These are phyloP conservation scores for Dendronephthya gigantea DNA, from an alignment of 64 coral and sea anemone species.

Conservation along the genomic window DNA sequence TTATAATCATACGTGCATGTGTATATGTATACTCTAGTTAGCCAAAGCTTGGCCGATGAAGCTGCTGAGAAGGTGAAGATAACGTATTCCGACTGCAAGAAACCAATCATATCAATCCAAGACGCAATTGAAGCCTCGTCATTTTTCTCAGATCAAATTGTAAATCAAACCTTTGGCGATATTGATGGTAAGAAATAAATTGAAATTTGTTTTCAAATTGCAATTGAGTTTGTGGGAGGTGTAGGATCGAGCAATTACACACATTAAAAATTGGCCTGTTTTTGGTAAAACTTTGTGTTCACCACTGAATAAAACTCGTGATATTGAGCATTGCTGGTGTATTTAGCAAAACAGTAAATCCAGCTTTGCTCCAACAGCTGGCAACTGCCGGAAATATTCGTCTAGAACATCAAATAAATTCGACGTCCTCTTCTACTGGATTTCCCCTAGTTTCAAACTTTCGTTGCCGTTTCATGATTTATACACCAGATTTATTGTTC, in stretches of 20 bases:
- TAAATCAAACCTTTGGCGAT: slow-evolving; percentile 44
- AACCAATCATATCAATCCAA: slow-evolving; percentile 44
- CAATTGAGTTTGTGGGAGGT: too few species aligned
- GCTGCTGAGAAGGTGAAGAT: slow-evolving; percentile 37
- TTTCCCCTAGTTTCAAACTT: neutral
- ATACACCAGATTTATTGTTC: too few species aligned
- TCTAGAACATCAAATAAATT: neutral
- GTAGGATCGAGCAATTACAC: too few species aligned
- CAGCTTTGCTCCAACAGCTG: too few species aligned
- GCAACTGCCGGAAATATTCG: too few species aligned
- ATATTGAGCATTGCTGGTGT: too few species aligned
- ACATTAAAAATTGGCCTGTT: too few species aligned
- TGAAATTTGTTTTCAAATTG: neutral
- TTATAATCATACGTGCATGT: too few species aligned
- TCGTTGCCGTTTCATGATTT: too few species aligned
- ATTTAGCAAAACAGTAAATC: too few species aligned
- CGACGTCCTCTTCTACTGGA: neutral
- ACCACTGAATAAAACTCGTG: too few species aligned
- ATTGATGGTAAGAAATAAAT: slow-evolving; percentile 24
- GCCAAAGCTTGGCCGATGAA: slow-evolving; percentile 44
- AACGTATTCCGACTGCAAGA: slow-evolving; percentile 46
- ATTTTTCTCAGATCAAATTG: slow-evolving; percentile 39
- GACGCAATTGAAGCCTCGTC: slow-evolving; percentile 64
- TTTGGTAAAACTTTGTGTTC: too few species aligned
- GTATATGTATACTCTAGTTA: slow-evolving; percentile 21